Conservation (phyloP, 1,140 invertebrate species). For the Rhyacophila brunnea region DNA sequence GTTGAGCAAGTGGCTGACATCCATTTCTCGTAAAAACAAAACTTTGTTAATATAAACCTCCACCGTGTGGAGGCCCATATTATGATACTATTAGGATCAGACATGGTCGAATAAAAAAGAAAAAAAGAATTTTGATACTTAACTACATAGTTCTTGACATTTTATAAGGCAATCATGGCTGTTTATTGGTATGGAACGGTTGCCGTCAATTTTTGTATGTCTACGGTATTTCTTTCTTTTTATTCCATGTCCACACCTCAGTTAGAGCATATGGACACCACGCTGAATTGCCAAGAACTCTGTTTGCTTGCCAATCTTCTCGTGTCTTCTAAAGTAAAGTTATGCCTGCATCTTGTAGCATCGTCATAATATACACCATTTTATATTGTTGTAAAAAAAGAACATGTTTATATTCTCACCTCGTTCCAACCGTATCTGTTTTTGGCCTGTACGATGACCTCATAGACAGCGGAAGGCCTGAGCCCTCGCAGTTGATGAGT, state of each 20-base stretch:
- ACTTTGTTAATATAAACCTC: too few species aligned
- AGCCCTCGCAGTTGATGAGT: slow-evolving; percentile 56
- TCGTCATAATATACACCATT: not conserved
- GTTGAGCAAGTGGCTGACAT: too few species aligned
- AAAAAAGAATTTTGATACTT: too few species aligned
- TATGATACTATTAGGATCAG: too few species aligned
- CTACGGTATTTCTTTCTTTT: not conserved
- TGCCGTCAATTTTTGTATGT: too few species aligned
- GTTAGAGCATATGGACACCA: not conserved
- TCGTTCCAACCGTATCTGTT: slow-evolving; percentile 73
- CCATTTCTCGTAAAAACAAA: too few species aligned
- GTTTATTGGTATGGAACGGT: too few species aligned
- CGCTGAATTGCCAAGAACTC: not conserved
- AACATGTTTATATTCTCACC: slow-evolving; percentile 40
- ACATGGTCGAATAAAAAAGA: too few species aligned
- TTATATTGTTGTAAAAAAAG: not conserved
- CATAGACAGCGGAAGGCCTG: slow-evolving; percentile 63
- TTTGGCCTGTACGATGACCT: slow-evolving; percentile 69
- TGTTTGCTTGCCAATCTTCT: not conserved
- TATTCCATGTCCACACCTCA: not conserved
- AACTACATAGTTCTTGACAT: too few species aligned
- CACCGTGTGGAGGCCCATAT: too few species aligned
- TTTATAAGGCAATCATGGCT: too few species aligned
- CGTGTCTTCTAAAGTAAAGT: not conserved
- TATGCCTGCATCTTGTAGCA: not conserved